These are phyloP conservation scores for Eucera pruinosa DNA, from an alignment of 2,888 invertebrate species.

Conservation along the genomic window DNA sequence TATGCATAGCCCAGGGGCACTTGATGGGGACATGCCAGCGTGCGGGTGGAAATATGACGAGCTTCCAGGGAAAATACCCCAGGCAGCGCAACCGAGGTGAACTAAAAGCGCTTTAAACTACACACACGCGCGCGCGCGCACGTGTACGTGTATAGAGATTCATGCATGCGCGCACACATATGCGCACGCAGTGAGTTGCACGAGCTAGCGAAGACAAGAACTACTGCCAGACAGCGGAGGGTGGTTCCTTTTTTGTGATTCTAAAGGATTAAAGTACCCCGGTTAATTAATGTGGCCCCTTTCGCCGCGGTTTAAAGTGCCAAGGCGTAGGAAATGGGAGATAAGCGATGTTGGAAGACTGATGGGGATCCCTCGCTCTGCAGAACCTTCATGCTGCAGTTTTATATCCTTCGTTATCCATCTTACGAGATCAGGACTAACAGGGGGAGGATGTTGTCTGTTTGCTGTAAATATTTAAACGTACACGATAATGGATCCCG, in stretches of 20 bases:
- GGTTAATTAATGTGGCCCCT: conserved; percentile 22
- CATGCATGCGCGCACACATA: not conserved
- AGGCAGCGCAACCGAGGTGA: conserved; percentile 68
- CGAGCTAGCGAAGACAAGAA: conserved; percentile 27
- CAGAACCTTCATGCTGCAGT: not conserved
- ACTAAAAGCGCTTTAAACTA: conserved; percentile 76
- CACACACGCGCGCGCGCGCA: conserved; percentile 11
- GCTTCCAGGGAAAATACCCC: conserved; percentile 77
- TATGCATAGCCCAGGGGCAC: conserved; percentile 77
- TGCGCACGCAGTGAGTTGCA: no score
- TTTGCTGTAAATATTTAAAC: not conserved
- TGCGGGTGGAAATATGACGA: conserved; percentile 73
- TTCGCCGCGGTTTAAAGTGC: not conserved
- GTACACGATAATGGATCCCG: not conserved
- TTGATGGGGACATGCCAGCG: conserved; percentile 72
- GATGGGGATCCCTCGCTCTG: conserved; percentile 2
- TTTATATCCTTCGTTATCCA: conserved; percentile 15
- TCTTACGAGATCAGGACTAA: not conserved
- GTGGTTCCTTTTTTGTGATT: not conserved
- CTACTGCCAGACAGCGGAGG: not conserved
- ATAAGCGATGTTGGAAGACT: conserved; percentile 23
- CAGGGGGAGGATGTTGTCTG: not conserved
- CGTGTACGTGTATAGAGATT: not conserved
- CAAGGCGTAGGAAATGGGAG: conserved; percentile 10
- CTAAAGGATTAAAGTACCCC: conserved; percentile 3